These are phyloP conservation scores for Maniola hyperantus DNA, from an alignment of 2,888 invertebrate species.

Conservation along the genomic window DNA sequence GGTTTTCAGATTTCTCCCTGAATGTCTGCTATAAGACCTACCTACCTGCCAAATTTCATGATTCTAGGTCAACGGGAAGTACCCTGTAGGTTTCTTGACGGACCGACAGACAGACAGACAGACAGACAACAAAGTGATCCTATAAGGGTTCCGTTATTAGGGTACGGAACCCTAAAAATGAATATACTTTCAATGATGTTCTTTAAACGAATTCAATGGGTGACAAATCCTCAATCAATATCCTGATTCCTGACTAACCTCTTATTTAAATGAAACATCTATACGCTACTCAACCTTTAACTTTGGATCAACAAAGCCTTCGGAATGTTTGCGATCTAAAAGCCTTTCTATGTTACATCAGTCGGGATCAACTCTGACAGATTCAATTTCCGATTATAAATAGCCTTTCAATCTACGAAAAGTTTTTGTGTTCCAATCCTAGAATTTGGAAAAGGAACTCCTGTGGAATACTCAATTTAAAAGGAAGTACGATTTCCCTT, in stretches of 20 bases:
- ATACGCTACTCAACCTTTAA: conserved; percentile 20
- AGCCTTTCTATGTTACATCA: conserved; percentile 63
- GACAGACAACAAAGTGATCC: no score
- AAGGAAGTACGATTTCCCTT: neutral
- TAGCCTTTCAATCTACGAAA: conserved; percentile 35
- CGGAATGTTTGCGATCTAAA: conserved; percentile 57
- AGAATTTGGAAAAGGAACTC: neutral
- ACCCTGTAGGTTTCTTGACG: no score
- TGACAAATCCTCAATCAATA: conserved; percentile 8
- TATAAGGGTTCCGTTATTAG: no score
- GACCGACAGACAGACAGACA: no score
- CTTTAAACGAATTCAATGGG: neutral
- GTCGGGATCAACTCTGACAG: conserved; percentile 56
- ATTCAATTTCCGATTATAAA: conserved; percentile 64
- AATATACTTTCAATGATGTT: no score
- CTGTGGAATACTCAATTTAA: neutral
- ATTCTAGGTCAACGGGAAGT: no score
- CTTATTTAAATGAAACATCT: conserved; percentile 20
- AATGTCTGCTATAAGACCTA: no score
- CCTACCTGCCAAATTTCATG: no score
- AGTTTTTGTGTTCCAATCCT: conserved; percentile 9
- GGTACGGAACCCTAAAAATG: no score
- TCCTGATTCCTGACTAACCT: conserved; percentile 8
- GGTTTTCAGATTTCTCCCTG: no score
- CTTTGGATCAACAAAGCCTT: conserved; percentile 18